phyloP scores from a whole-genome alignment of 2,797 vertebrate species.

The Craterocephalus amniculus region DNA sequence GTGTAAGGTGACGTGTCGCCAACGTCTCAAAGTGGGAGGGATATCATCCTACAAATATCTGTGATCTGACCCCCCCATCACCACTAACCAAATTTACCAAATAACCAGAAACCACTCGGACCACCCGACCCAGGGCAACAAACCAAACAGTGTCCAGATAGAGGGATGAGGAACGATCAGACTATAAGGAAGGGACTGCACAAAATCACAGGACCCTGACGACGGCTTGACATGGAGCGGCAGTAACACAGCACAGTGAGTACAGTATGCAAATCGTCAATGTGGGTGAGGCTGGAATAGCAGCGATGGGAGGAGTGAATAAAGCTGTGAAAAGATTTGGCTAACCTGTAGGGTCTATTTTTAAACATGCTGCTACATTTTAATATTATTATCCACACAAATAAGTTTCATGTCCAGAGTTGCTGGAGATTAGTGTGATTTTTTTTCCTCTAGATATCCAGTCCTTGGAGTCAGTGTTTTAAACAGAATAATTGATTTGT shows the following conservation, averaged over 20 bases:
- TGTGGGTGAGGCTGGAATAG: constrained; percentile 50
- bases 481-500: constrained; percentile 50
- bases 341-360: constrained; percentile 8
- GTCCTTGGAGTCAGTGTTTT: not conserved
- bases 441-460: constrained; percentile 2
- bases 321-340: constrained; percentile 23
- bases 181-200: not conserved
- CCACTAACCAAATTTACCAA: constrained; percentile 48
- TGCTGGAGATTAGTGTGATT: not conserved
- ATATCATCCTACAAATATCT: constrained; percentile 80
- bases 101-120: constrained; percentile 55
- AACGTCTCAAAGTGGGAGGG: constrained; percentile 85
- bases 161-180: constrained; percentile 4
- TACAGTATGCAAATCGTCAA: constrained; percentile 47
- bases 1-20: constrained; percentile 80
- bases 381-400: not conserved
- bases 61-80: constrained; percentile 51
- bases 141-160: not conserved
- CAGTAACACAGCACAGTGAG: constrained; percentile 59
- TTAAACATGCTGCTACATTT: constrained; percentile 5
- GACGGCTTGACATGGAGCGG: constrained; percentile 17
- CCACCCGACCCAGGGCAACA: constrained; percentile 18
- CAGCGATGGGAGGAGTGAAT: constrained; percentile 62
- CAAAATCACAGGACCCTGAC: constrained; percentile 13
- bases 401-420: not conserved